Evolutionary conservation across 64 coral and sea anemone genomes (phyloP), one percentile per base, ranked within the genome.

Genomic region (Orbicella faveolata): DNA sequence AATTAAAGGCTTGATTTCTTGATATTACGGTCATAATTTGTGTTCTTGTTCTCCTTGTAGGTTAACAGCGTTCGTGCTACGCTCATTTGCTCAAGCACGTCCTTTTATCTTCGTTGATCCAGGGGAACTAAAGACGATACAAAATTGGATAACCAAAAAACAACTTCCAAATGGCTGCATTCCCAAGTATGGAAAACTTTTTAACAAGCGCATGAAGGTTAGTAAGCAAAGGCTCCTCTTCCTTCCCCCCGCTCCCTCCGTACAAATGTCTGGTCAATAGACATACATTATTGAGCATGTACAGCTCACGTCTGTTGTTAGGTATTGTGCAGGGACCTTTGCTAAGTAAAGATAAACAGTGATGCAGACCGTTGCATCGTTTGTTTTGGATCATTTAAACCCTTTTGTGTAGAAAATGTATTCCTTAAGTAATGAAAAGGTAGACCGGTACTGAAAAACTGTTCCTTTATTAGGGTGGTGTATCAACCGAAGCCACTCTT

Each of bases 11-110:
- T 59, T 59, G 55, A 59, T 59, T 59, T 59, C 15, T 59, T 59
- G 44, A 6, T 59, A 59, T 14, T 59, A 59, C 55, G 1, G 55
- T 59, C 36, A 6, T 48, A 6, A 76, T 48, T 37, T 10, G 41
- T 37, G 75, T 76, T 36, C 3, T 16, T 41, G 15, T 1, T 65
- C 1, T 65, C 4, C 26, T 20, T n/a, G 76, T 53, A 98, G 96
- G 96, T 63, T 98, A 68, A 98, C 96, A 65, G 96, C 96, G 36
- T 98, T 98, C 91, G 96, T 98, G 12, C 53, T 98, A 62, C 92
- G 96, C 63, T 98, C 96, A 26, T 98, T 93, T 80, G 90, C 94
- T 39, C 94, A 95, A 63, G 96, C 96, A 1, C 83, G 79, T 25
- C 73, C 77, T 23, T 95, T 93, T 65, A 95, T 98, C 83, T 93